phyloP scores from a whole-genome alignment of 2,888 invertebrate species.

The Platycheirus rosarum region DNA sequence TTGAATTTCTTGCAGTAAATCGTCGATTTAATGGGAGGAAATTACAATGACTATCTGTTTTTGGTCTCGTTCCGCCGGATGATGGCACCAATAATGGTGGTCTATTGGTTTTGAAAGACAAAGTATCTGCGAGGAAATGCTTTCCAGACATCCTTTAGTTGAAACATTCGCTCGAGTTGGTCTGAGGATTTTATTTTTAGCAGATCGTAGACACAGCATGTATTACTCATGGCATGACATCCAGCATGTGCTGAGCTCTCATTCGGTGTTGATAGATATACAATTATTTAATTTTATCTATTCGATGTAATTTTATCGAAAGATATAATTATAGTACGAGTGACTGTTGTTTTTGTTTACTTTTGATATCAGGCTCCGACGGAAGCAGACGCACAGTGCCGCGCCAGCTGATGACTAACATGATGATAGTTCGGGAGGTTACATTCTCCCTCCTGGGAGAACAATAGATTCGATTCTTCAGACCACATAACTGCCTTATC shows the following conservation, averaged over 20 bases:
- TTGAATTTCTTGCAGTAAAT: slow-evolving; percentile 36
- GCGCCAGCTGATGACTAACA: not conserved
- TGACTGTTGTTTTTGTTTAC: slow-evolving; percentile 6
- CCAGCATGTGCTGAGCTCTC: slow-evolving; percentile 22
- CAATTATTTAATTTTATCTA: slow-evolving; percentile 30
- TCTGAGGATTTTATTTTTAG: slow-evolving; percentile 1
- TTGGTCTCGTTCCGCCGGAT: not conserved
- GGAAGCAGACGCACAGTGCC: slow-evolving; percentile 2
- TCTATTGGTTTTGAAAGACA: slow-evolving; percentile 19
- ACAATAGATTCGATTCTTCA: too few species aligned
- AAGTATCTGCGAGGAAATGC: not conserved
- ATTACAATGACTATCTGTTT: slow-evolving; percentile 33
- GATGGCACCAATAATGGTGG: slow-evolving; percentile 29
- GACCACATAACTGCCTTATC: too few species aligned
- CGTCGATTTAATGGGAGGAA: slow-evolving; percentile 29
- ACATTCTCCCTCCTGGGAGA: too few species aligned
- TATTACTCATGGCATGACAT: slow-evolving; percentile 13
- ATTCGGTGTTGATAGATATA: slow-evolving; percentile 14
- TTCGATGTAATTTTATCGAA: not conserved
- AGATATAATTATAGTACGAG: slow-evolving; percentile 19
- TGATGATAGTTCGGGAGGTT: too few species aligned
- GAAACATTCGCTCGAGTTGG: not conserved
- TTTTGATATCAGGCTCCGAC: slow-evolving; percentile 28
- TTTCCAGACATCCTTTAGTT: slow-evolving; percentile 23
- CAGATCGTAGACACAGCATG: not conserved